These are phyloP conservation scores for Diachasmimorpha longicaudata DNA, from an alignment of 1,140 invertebrate genomes.

Conservation along the genomic window DNA sequence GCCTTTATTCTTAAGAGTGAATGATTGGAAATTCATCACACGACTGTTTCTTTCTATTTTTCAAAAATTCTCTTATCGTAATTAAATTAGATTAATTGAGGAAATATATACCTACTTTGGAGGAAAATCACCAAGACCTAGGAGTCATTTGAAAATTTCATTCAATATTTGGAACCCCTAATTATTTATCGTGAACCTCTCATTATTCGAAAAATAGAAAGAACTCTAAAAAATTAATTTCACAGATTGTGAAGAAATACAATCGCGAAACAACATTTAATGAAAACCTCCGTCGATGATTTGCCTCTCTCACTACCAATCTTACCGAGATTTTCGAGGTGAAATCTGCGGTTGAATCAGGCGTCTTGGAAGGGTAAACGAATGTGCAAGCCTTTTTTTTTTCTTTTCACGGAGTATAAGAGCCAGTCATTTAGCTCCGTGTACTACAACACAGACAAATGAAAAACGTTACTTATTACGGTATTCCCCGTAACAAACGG, in stretches of 20 bases:
- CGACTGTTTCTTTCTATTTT: too few relatives aligned
- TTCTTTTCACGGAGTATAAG: neutral
- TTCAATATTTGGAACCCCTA: neutral
- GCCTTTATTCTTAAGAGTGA: neutral
- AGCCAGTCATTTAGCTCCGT: neutral
- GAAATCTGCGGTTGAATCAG: slow-evolving; percentile 22
- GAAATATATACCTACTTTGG: too few relatives aligned
- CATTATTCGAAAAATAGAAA: too few relatives aligned
- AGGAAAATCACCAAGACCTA: too few relatives aligned
- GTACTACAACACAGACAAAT: slow-evolving; percentile 4
- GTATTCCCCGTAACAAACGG: slow-evolving; percentile 18
- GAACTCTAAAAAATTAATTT: too few relatives aligned
- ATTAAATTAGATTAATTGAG: too few relatives aligned
- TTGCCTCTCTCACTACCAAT: neutral
- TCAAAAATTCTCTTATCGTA: too few relatives aligned
- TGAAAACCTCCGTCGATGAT: neutral
- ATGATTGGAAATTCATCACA: neutral
- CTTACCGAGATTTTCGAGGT: slow-evolving; percentile 13
- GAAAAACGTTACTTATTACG: slow-evolving; percentile 29
- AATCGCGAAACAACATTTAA: too few relatives aligned
- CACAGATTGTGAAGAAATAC: too few relatives aligned
- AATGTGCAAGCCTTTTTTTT: slow-evolving; percentile 1
- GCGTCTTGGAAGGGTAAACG: neutral
- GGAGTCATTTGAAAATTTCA: neutral
- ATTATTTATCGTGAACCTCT: too few relatives aligned